A percentile compares a stretch with the other conserved stretches of the same genome.
These are phyloP conservation scores for Brachyrhaphis roseni DNA, from an alignment of 2,797 vertebrate species.

Conservation along the genomic window DNA sequence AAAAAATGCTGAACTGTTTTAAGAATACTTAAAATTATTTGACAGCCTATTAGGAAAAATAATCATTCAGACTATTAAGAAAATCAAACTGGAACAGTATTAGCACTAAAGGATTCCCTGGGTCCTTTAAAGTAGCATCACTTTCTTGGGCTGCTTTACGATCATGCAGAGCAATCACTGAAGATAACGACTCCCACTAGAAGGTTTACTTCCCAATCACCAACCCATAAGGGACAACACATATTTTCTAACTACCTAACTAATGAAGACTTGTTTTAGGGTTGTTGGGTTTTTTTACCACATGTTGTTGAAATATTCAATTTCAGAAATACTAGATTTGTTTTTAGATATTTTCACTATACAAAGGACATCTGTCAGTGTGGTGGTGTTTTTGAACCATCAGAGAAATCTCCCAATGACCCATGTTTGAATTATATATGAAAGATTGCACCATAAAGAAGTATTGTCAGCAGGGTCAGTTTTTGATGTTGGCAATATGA, in stretches of 20 bases:
- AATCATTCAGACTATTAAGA: slow-evolving; percentile 2
- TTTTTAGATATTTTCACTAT: background rate
- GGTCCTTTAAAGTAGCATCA: slow-evolving; percentile 15
- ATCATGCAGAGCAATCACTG: slow-evolving; percentile 22
- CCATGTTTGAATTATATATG: background rate
- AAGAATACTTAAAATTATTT: slow-evolving; percentile 13
- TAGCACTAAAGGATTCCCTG: background rate
- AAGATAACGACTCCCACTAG: slow-evolving; percentile 24
- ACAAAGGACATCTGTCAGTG: background rate
- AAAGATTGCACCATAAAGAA: background rate
- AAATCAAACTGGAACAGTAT: slow-evolving; percentile 20
- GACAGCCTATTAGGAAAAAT: slow-evolving; percentile 6
- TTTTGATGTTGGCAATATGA: background rate
- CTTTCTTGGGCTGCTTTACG: slow-evolving; percentile 15
- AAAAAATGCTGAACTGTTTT: background rate
- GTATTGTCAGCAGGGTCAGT: background rate
- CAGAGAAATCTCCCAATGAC: background rate
- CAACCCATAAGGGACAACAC: slow-evolving; percentile 7
- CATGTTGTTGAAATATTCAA: background rate
- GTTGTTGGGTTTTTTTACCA: background rate
- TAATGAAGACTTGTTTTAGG: background rate
- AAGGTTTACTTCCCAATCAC: slow-evolving; percentile 14
- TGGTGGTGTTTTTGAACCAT: background rate
- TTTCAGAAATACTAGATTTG: background rate
- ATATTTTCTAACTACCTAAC: background rate